Evolutionary conservation across 2,797 vertebrate genomes (phyloP), one percentile per base, ranked within the genome.

Genomic region (Cossypha heuglini): DNA sequence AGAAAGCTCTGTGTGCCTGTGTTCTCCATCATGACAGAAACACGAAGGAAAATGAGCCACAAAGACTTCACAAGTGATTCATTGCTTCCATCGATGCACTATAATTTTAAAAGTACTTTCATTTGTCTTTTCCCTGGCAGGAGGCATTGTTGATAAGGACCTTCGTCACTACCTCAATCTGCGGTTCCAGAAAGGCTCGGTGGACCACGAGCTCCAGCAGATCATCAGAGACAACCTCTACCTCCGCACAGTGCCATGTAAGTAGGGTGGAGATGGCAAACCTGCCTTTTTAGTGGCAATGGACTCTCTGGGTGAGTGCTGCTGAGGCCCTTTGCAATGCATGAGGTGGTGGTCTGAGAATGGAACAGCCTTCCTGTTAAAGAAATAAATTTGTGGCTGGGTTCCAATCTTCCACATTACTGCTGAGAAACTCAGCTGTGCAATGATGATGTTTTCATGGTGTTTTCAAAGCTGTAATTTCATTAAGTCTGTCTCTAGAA

Each of bases 191-290:
- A 99, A 99, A 95, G 99, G 99, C 73, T 99, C 99, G 2, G 98
- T 99, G 94, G 99, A 99, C 97, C 99, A 99, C 97, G 99, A 99
- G 97, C 98, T 99, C 71, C 99, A 99, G 97, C 99, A 99, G 98
- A 99, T 99, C 97, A 99, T 99, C 97, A 98, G 99, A 97, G 99
- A 99, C 98, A 99, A 99, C 97, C 99, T 99, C 97, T 99, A 99
- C 98, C 99, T 99, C 97, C 99, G 99, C 90, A 99, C 99, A 0
- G 98, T 99, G 96, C 99, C 99, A 92, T 99, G 99, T 99, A 97
- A 99, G 99, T 99, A 87, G 33, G 13, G 11, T 16, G 9, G 14
- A n/a, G 37, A 55, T 58, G 58, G 37, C 20, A 68, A 22, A 15
- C 51, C 35, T 54, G 38, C 37, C 75, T 93, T 40, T n/a, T 64